Evolutionary conservation across 2,888 invertebrate species (phyloP), one percentile per base, ranked within the genome.

Genomic region (Teinopalpus imperialis): DNA sequence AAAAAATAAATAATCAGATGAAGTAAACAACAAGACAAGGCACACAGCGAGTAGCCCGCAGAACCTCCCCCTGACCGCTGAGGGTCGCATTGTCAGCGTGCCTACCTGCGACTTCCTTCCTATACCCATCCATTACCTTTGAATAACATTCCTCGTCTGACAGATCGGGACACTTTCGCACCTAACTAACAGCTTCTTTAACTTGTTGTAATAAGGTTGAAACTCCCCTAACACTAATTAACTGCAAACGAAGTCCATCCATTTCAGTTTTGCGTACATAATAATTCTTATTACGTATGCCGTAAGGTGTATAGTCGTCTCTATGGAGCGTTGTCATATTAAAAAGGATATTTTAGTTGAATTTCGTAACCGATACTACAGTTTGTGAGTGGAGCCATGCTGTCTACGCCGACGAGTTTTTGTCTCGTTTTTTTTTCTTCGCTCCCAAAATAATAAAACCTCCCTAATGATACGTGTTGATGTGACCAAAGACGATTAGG

Each of bases 81-180:
- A 0, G 21, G 14, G 23, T 2, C 10, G 39, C 12, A 34, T 75
- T 79, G 73, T 76, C 66, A 63, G 60, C 12, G 13, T 5, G n/a
- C 20, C 26, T 86, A 87, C 87, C 87, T 87, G 87, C 81, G 67
- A 85, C 87, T 87, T 87, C 87, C 87, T 87, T 87, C 87, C 87
- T 87, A 66, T 66, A 76, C 57, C 81, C 71, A 85, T 85, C 81
- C 74, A 78, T 86, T 82, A 85, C 81, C 63, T 45, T 48, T 69
- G 75, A 85, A 81, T 80, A 78, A 80, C 83, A 87, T 87, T 87
- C 87, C 78, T 56, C 45, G 54, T 63, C 69, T 81, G 83, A 82
- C 83, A 81, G 74, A 75, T 79, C 81, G 77, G 75, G 78, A 69
- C 70, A 74, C 74, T 69, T 63, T 74, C 69, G 74, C 74, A 76